phyloP scores from a whole-genome alignment of 2,797 vertebrate genomes.

The Novumbra hubbsi region DNA sequence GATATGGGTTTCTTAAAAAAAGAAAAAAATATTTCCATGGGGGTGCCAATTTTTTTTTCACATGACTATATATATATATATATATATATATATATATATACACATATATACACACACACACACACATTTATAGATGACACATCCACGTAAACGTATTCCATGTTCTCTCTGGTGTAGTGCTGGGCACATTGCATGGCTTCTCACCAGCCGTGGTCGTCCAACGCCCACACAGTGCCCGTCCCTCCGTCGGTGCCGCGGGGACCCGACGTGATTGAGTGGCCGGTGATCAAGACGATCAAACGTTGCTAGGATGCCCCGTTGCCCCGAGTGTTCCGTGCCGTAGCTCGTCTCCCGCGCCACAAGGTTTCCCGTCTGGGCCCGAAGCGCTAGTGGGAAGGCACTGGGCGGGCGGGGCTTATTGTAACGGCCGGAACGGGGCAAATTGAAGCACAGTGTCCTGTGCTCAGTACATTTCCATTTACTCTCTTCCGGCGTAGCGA shows the following conservation, averaged over 20 bases:
- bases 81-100: no score
- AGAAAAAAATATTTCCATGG: no score
- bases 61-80: no score
- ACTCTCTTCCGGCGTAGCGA: background rate
- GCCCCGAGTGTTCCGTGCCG: constrained; percentile 23
- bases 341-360: constrained; percentile 42
- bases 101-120: no score
- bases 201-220: constrained; percentile 28
- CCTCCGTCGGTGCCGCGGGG: background rate
- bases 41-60: no score
- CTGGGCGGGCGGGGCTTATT: no score
- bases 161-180: background rate
- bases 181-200: background rate
- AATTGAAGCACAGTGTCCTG: background rate
- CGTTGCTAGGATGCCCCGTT: constrained; percentile 32
- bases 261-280: no score
- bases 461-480: background rate
- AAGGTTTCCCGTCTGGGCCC: constrained; percentile 53
- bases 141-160: background rate
- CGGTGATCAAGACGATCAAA: background rate
- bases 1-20: no score
- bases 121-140: no score
- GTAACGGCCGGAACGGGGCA: background rate
- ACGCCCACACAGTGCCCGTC: background rate
- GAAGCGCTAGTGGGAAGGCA: no score